These are phyloP conservation scores for Eupithecia abbreviata DNA, from an alignment of 2,888 invertebrate species.

Conservation along the genomic window DNA sequence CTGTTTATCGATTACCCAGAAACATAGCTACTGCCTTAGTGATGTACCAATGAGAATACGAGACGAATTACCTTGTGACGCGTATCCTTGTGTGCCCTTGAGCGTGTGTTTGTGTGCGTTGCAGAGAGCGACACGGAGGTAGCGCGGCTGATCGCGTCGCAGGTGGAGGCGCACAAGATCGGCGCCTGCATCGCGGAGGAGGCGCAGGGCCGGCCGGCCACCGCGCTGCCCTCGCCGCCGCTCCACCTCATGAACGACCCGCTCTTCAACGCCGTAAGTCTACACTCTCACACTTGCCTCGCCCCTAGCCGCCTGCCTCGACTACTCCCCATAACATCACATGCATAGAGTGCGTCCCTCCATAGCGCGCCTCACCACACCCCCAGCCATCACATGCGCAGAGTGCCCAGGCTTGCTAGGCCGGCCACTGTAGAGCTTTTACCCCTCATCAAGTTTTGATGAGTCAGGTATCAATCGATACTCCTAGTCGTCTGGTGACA, in stretches of 20 bases:
- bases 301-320: no score
- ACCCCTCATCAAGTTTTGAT: neutral
- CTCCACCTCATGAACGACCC: conserved; percentile 63
- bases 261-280: conserved; percentile 52
- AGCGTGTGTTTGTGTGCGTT: conserved; percentile 9
- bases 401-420: no score
- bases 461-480: neutral
- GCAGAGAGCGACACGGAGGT: conserved; percentile 82
- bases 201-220: conserved; percentile 76
- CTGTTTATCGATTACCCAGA: no score
- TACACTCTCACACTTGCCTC: no score
- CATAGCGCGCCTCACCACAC: no score
- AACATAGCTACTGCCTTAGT: no score
- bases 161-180: conserved; percentile 92
- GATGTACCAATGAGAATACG: no score
- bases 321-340: no score
- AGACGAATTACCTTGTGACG: no score
- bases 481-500: neutral
- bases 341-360: no score
- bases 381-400: no score
- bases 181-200: conserved; percentile 93
- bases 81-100: neutral
- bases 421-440: neutral
- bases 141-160: conserved; percentile 88
- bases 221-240: conserved; percentile 37